Conservation (phyloP, 2,888 invertebrate species). For the Xylota segnis region DNA sequence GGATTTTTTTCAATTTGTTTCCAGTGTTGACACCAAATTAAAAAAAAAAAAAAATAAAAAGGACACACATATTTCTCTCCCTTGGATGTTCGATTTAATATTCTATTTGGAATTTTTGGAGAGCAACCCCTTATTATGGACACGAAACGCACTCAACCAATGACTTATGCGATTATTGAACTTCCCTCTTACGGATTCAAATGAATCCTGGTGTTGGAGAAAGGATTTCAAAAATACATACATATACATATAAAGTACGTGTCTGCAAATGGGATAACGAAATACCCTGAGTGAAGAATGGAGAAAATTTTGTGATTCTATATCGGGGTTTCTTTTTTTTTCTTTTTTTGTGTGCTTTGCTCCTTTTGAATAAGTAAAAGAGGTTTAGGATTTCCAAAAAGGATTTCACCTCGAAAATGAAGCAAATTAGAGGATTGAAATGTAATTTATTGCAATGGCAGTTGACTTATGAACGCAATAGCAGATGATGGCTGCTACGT, state of each 20-base stretch:
- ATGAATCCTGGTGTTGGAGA: constrained; percentile 55
- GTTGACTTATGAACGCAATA: constrained; percentile 75
- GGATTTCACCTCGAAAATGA: constrained; percentile 74
- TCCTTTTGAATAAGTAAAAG: constrained; percentile 68
- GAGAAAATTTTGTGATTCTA: constrained; percentile 40
- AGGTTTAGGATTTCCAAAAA: constrained; percentile 69
- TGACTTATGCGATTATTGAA: constrained; percentile 77
- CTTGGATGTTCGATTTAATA: constrained; percentile 22
- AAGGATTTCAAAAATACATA: constrained; percentile 61
- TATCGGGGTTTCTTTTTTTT: constrained; percentile 28
- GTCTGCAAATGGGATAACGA: constrained; percentile 73
- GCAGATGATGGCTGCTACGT: constrained; percentile 72
- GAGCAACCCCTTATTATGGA: constrained; percentile 65
- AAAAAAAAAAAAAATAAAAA: constrained; percentile 40
- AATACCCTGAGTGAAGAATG: constrained; percentile 47
- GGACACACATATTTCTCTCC: constrained; percentile 27
- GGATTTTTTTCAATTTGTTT: constrained; percentile 57
- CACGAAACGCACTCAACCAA: constrained; percentile 75
- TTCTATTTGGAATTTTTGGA: constrained; percentile 32
- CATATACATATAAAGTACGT: constrained; percentile 52
- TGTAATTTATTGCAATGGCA: constrained; percentile 71
- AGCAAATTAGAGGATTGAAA: constrained; percentile 77
- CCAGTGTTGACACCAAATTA: constrained; percentile 52
- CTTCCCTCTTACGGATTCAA: constrained; percentile 65
- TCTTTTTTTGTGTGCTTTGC: constrained; percentile 23